Percentiles rank a stretch among this genome's conserved stretches.
phyloP scores from a whole-genome alignment of 2,797 vertebrate genomes.

The Pangasius djambal region DNA sequence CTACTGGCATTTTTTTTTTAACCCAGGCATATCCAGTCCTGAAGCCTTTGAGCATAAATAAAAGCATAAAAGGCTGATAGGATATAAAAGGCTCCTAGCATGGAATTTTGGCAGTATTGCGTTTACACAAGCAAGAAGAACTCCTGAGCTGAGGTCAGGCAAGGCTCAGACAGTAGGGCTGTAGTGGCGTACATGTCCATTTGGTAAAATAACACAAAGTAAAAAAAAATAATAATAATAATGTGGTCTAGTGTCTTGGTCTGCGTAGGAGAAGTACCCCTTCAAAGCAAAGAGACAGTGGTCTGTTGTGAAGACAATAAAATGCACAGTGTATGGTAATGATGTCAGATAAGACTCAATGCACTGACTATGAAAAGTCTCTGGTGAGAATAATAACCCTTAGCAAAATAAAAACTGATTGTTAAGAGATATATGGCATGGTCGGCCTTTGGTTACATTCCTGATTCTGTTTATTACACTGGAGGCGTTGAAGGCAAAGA shows the following conservation, averaged over 20 bases:
- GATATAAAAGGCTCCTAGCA: not conserved
- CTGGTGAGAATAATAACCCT: not conserved
- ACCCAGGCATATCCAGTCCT: not conserved
- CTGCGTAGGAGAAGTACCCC: conserved; percentile 10
- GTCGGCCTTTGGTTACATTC: not conserved
- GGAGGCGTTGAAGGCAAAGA: not conserved
- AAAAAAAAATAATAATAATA: not conserved
- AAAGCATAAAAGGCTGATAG: not conserved
- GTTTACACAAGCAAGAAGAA: not conserved
- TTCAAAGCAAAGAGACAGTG: conserved; percentile 15
- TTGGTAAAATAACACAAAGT: not conserved
- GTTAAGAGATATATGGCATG: not conserved
- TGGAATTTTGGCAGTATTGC: not conserved
- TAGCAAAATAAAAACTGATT: not conserved
- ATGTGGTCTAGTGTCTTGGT: not conserved
- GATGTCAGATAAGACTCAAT: conserved; percentile 23
- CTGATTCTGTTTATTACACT: not conserved
- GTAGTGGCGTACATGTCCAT: not conserved
- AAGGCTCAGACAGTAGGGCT: not conserved
- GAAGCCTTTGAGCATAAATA: not conserved
- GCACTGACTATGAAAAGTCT: conserved; percentile 19
- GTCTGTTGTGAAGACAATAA: conserved; percentile 21
- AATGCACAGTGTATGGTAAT: conserved; percentile 19
- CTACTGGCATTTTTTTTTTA: not conserved
- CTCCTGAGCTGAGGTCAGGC: not conserved